Conservation (phyloP, 2,797 vertebrate genomes). For the Pterois miles region DNA sequence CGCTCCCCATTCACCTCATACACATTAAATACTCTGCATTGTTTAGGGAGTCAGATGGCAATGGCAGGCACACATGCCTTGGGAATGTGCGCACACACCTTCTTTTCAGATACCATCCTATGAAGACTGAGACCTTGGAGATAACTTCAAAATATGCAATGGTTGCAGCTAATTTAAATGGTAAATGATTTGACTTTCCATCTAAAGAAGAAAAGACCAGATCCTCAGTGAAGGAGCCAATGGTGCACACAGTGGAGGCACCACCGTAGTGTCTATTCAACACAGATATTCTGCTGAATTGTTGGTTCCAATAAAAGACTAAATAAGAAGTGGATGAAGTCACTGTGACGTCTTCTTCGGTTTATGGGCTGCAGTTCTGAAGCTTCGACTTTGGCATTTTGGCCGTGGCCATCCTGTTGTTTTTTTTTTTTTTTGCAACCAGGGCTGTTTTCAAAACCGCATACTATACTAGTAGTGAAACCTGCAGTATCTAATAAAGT, state of each 20-base stretch:
- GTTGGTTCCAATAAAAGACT: neutral
- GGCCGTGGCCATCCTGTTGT: fast-evolving
- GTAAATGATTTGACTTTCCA: slow-evolving; percentile 20
- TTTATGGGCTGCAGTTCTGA: no score
- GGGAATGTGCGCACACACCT: neutral
- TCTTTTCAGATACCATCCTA: slow-evolving; percentile 1
- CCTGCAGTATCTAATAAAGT: no score
- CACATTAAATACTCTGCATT: slow-evolving; percentile 61
- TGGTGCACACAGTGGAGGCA: neutral
- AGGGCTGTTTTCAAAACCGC: no score
- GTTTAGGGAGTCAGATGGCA: slow-evolving; percentile 60
- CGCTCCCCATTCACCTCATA: slow-evolving; percentile 64
- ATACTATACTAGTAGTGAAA: no score
- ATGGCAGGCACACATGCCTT: slow-evolving; percentile 16
- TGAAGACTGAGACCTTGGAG: neutral
- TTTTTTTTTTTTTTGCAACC: fast-evolving
- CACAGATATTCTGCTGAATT: neutral
- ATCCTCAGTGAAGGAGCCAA: neutral
- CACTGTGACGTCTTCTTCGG: no score
- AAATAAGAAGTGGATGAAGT: no score
- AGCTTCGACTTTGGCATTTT: no score
- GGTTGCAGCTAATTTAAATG: slow-evolving; percentile 16
- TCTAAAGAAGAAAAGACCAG: neutral
- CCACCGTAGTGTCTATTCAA: neutral
- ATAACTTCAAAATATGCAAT: neutral